phyloP scores from a whole-genome alignment of 2,113 vertebrate species.

The Butorides virescens region DNA sequence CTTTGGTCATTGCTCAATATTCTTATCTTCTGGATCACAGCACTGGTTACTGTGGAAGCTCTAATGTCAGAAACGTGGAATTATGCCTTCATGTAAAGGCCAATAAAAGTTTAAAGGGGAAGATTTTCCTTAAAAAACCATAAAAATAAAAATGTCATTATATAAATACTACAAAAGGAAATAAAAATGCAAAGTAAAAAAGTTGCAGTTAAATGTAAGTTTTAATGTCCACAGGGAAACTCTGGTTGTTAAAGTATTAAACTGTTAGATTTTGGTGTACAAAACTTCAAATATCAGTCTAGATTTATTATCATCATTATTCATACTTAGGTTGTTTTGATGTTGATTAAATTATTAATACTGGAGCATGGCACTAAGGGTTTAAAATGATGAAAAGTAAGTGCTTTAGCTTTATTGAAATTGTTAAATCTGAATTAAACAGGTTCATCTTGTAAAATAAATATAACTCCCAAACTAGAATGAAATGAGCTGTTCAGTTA shows the following conservation, averaged over 20 bases:
- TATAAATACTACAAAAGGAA: background rate
- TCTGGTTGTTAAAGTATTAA: background rate
- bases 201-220: background rate
- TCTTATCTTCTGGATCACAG: background rate
- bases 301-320: slow-evolving; percentile 39
- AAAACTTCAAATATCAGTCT: background rate
- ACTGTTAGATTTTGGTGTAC: background rate
- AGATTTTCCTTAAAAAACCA: background rate
- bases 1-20: background rate
- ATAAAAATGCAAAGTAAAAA: background rate
- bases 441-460: slow-evolving; percentile 28
- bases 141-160: background rate
- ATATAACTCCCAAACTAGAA: background rate
- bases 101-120: background rate
- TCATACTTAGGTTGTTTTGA: slow-evolving; percentile 25
- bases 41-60: background rate
- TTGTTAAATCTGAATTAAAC: slow-evolving; percentile 36
- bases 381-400: slow-evolving; percentile 33
- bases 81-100: background rate
- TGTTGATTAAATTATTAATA: slow-evolving; percentile 61
- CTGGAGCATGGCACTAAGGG: background rate
- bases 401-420: slow-evolving; percentile 54
- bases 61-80: background rate
- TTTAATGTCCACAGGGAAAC: background rate
- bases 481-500: background rate